Evolutionary conservation across 2,113 vertebrate genomes (phyloP), one percentile per base, ranked within the genome.

Genomic region (Podarcis cretensis): DNA sequence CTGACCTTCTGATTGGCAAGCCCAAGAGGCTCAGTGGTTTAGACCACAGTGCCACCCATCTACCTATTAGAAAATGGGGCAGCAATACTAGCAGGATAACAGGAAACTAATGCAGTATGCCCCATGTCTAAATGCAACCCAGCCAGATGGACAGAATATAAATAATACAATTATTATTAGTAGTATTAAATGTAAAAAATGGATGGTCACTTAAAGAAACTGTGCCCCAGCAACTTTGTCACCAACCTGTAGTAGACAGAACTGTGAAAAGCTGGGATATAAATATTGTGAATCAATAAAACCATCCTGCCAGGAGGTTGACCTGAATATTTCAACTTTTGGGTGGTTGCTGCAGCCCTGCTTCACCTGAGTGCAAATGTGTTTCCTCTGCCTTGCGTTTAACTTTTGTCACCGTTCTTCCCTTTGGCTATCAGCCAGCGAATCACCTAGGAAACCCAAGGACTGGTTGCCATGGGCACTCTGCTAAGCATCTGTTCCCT

Each of bases 371-470:
- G 92, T 92, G 90, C 89, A 84, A 89, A 87, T 85, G 85, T 87
- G 74, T 91, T 94, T 89, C 87, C 87, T 82, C 75, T 90, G 87
- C 83, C 37, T 4, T 0, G 76, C 74, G 91, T 94, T 88, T 74
- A 90, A 88, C 92, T 96, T 92, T 63, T 94, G 88, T 95, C 93
- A 88, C 54, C 0, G 0, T 87, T 96, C 93, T 91, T 91, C 92
- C 40, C 85, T 94, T 93, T 2, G 1, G 89, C 81, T 74, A 71
- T 79, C 83, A 91, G 90, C 95, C 94, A 95, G 89, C 86, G 91
- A 95, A 95, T 95, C 92, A 91, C 95, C 95, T 93, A 95, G 95
- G 95, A 94, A 95, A 96, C 95, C 73, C 86, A 93, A 85, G 77
- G 84, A 84, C 83, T 86, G 87, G 95, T 95, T 96, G 89, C 95